phyloP scores from a whole-genome alignment of 2,113 vertebrate species.

The Maccullochella peelii region DNA sequence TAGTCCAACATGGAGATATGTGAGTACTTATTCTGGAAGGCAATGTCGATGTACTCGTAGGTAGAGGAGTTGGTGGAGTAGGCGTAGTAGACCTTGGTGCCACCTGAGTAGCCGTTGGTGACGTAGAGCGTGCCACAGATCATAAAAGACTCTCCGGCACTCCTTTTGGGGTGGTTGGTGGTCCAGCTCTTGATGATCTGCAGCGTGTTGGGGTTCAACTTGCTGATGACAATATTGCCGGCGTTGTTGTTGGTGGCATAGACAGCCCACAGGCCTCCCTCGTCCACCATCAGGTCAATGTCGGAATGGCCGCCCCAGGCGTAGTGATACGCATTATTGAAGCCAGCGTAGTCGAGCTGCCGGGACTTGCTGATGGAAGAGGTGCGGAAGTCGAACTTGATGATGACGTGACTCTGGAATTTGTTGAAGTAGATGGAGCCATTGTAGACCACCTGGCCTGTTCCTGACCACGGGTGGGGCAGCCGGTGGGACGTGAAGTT shows the following conservation, averaged over 20 bases:
- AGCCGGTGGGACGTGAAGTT: conserved; percentile 99
- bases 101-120: conserved; percentile 97
- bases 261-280: conserved; percentile 96
- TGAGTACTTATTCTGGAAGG: conserved; percentile 97
- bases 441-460: conserved; percentile 98
- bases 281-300: conserved; percentile 98
- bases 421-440: conserved; percentile 99
- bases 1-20: conserved; percentile 99
- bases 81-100: conserved; percentile 97
- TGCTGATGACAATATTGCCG: conserved; percentile 97
- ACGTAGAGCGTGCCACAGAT: conserved; percentile 98
- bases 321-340: conserved; percentile 98
- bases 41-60: conserved; percentile 98
- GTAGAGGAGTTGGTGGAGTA: conserved; percentile 98
- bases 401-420: conserved; percentile 98
- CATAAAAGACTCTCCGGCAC: conserved; percentile 97
- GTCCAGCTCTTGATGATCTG: conserved; percentile 95
- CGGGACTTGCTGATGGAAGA: conserved; percentile 94
- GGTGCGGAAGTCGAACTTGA: conserved; percentile 95
- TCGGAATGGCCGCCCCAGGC: conserved; percentile 98
- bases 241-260: conserved; percentile 99
- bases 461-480: conserved; percentile 97
- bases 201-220: conserved; percentile 93
- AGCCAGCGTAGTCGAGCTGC: conserved; percentile 95
- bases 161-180: conserved; percentile 97